Evolutionary conservation across 1,140 invertebrate genomes (phyloP).

Genomic region (Hyposmocoma kahamanoa): DNA sequence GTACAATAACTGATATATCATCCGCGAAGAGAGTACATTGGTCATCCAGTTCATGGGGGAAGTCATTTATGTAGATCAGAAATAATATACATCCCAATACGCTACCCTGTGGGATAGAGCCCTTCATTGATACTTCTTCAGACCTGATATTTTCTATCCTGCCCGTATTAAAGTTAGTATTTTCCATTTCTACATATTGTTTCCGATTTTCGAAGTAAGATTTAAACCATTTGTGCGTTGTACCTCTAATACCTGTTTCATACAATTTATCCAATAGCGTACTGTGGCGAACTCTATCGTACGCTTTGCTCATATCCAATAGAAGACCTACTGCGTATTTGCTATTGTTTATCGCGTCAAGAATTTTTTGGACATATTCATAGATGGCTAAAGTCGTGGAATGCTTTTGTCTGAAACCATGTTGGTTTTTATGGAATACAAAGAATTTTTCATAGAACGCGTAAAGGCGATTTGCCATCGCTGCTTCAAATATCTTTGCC

Average conservation of each 20-base stretch:
- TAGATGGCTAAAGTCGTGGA: neutral
- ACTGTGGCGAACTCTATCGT: slow-evolving; percentile 1
- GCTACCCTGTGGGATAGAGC: neutral
- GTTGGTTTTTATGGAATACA: neutral
- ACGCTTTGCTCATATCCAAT: slow-evolving; percentile 4
- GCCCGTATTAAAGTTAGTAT: neutral
- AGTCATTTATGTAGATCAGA: neutral
- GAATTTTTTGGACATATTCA: slow-evolving; percentile 1
- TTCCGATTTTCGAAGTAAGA: neutral
- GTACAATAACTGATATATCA: too few relatives aligned
- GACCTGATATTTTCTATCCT: neutral
- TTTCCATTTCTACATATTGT: neutral
- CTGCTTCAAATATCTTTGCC: neutral
- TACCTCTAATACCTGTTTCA: slow-evolving; percentile 3
- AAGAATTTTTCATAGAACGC: neutral
- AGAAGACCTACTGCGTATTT: neutral
- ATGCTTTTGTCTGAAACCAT: neutral
- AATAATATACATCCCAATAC: neutral
- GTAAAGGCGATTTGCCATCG: neutral
- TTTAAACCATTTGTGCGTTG: neutral
- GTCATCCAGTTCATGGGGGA: neutral
- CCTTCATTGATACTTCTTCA: too few relatives aligned
- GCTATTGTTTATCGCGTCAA: neutral
- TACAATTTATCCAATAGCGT: slow-evolving; percentile 1
- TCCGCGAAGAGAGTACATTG: neutral